These are phyloP conservation scores for Leucosticte australis DNA, from an alignment of 2,113 vertebrate species.

Conservation along the genomic window DNA sequence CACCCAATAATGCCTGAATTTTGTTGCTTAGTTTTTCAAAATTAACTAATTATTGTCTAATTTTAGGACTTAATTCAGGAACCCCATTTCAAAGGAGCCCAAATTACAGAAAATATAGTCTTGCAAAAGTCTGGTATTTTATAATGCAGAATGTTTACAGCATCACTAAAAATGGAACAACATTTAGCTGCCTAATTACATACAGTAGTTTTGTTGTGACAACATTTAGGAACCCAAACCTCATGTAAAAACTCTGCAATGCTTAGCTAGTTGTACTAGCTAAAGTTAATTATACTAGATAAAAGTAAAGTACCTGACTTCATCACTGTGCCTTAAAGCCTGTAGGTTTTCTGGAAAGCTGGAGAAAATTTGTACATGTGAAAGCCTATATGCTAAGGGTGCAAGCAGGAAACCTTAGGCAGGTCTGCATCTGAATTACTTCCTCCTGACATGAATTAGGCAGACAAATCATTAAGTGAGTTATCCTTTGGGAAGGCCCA, in stretches of 20 bases:
- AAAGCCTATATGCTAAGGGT: background rate
- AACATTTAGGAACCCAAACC: background rate
- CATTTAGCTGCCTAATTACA: background rate
- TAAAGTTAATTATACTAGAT: background rate
- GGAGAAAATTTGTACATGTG: background rate
- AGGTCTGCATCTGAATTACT: background rate
- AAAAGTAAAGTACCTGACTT: background rate
- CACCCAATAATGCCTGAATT: background rate
- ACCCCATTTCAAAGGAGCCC: background rate
- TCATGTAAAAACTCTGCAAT: background rate
- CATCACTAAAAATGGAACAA: background rate
- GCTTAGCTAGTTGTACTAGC: background rate
- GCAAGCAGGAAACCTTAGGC: background rate
- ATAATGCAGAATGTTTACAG: background rate
- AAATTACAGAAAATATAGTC: background rate
- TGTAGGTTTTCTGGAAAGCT: background rate
- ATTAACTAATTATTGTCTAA: background rate
- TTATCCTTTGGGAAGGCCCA: background rate
- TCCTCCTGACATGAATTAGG: background rate
- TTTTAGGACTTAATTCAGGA: background rate
- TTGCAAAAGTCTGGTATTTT: background rate
- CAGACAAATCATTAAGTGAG: background rate
- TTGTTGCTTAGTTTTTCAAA: background rate
- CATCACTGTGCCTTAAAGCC: background rate
- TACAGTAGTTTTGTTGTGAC: background rate